Conservation (phyloP, 2,888 invertebrate genomes). For the Dione vanillae region DNA sequence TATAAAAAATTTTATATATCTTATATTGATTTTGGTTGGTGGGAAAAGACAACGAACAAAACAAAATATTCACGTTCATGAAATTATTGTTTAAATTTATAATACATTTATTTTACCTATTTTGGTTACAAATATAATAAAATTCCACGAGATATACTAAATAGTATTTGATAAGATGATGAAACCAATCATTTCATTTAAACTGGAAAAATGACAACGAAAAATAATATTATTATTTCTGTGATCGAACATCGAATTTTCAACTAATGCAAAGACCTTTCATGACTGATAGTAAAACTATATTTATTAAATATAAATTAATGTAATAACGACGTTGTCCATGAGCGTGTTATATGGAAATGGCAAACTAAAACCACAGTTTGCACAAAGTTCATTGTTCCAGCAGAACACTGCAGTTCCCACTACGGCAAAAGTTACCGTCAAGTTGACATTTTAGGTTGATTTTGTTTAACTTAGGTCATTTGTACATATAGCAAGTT, state of each 20-base stretch:
- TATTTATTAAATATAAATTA: background rate
- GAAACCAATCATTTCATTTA: background rate
- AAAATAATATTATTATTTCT: background rate
- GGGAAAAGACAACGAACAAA: no score
- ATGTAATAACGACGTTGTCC: conserved; percentile 6
- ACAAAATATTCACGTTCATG: no score
- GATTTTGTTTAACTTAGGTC: conserved; percentile 37
- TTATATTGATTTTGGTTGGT: no score
- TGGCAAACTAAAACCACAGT: conserved; percentile 40
- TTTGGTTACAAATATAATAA: no score
- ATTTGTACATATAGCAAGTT: conserved; percentile 31
- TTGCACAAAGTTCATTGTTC: conserved; percentile 40
- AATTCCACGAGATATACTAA: background rate
- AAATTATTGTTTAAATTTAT: no score
- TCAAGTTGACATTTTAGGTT: conserved; percentile 41
- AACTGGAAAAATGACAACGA: background rate
- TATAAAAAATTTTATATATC: no score
- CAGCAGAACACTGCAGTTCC: conserved; percentile 41
- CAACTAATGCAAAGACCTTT: no score
- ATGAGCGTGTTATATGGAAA: conserved; percentile 21
- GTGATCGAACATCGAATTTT: background rate
- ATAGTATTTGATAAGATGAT: background rate
- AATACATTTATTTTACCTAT: no score
- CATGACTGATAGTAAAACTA: no score
- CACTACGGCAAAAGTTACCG: conserved; percentile 42